Evolutionary conservation across 2,888 invertebrate genomes (phyloP).

Genomic region (Eucriotettix oculatus): DNA sequence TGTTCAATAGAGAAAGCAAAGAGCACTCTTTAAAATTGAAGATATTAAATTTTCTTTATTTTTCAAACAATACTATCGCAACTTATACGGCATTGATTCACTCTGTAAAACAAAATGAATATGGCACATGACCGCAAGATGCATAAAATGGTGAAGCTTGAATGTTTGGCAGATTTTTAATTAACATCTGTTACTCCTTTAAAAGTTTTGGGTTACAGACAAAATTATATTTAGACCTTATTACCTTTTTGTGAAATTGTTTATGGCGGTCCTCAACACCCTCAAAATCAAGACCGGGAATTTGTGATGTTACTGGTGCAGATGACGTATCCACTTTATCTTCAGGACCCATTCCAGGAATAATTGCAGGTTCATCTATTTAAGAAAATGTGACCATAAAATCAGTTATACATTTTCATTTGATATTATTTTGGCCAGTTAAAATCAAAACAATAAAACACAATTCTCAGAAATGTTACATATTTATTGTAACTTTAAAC

Average conservation of each 20-base stretch:
- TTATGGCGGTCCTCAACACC: slow-evolving; percentile 50
- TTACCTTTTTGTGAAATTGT: slow-evolving; percentile 41
- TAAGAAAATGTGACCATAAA: no score
- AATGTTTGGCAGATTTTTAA: not conserved
- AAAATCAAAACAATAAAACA: no score
- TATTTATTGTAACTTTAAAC: no score
- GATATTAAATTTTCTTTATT: not conserved
- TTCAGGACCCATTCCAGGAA: slow-evolving; percentile 98
- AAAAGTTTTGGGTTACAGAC: no score
- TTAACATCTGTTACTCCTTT: no score
- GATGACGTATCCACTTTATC: slow-evolving; percentile 56
- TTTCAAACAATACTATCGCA: not conserved
- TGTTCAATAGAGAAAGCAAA: not conserved
- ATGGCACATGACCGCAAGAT: no score
- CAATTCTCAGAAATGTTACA: no score
- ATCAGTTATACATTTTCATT: no score
- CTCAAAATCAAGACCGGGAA: slow-evolving; percentile 79
- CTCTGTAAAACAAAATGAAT: not conserved
- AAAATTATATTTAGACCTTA: not conserved
- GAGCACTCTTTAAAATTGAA: not conserved
- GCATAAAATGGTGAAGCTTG: no score
- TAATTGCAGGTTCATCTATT: slow-evolving; percentile 56
- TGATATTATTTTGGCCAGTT: no score
- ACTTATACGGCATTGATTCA: no score
- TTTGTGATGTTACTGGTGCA: slow-evolving; percentile 25